Evolutionary conservation across 1,140 invertebrate genomes (phyloP).

Genomic region (Manduca sexta): DNA sequence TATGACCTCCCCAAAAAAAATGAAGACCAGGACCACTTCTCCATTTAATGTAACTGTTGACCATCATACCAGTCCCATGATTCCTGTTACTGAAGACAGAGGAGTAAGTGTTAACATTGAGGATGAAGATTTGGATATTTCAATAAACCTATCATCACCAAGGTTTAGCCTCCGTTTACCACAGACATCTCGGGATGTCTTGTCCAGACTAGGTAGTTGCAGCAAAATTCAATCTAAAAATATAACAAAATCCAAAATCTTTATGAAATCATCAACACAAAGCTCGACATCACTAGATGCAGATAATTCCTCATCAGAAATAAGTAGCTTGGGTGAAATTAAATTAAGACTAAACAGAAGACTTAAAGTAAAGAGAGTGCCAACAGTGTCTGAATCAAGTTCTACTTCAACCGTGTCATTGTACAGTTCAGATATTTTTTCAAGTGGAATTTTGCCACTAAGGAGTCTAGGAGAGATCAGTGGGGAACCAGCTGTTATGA

Average conservation of each 20-base stretch:
- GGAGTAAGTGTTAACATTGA: constrained; percentile 28
- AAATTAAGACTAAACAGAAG: constrained; percentile 36
- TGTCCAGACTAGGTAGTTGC: constrained; percentile 34
- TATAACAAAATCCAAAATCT: not conserved
- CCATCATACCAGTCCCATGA: constrained; percentile 58
- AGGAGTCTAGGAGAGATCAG: constrained; percentile 60
- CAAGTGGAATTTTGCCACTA: constrained; percentile 34
- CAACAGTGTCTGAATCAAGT: constrained; percentile 45
- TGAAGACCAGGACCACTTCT: constrained; percentile 59
- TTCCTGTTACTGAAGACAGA: constrained; percentile 24
- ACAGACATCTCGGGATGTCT: constrained; percentile 38
- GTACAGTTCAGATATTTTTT: constrained; percentile 30
- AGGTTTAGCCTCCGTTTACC: constrained; percentile 61
- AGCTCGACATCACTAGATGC: constrained; percentile 50
- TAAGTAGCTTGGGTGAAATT: constrained; percentile 63
- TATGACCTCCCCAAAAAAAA: constrained; percentile 61
- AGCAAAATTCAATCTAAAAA: not conserved
- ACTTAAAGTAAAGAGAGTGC: constrained; percentile 23
- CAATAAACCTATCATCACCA: constrained; percentile 62
- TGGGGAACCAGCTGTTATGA: constrained; percentile 32
- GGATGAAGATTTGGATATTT: constrained; percentile 44
- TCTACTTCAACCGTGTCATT: constrained; percentile 33
- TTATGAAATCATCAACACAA: constrained; percentile 11
- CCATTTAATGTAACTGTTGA: constrained; percentile 47
- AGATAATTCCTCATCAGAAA: constrained; percentile 51